phyloP scores from a whole-genome alignment of 2,888 invertebrate species.

The Aradus depressus region DNA sequence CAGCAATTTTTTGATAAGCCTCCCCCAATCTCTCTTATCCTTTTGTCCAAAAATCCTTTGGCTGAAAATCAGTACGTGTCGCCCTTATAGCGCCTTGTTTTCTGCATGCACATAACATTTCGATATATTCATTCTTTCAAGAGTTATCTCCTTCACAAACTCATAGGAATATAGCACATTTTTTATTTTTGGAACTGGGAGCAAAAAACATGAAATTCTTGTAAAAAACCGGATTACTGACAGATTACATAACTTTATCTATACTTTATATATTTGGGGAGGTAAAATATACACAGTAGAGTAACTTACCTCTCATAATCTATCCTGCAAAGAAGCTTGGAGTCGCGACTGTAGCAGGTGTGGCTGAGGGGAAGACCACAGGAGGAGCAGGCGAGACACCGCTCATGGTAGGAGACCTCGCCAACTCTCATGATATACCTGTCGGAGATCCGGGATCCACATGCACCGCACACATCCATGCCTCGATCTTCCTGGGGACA shows the following conservation, averaged over 20 bases:
- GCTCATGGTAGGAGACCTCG: constrained; percentile 63
- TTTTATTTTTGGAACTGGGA: not conserved
- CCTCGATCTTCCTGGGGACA: not conserved
- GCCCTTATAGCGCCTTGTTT: too few species aligned
- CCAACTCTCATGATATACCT: constrained; percentile 63
- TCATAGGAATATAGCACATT: not conserved
- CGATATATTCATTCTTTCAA: too few species aligned
- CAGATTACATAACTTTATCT: too few species aligned
- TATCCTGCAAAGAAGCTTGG: constrained; percentile 61
- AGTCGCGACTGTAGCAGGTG: constrained; percentile 63
- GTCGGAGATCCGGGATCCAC: constrained; percentile 59
- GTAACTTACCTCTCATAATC: constrained; percentile 61
- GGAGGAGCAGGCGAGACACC: constrained; percentile 62
- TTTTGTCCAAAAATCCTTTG: too few species aligned
- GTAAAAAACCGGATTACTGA: too few species aligned
- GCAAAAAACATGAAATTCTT: too few species aligned
- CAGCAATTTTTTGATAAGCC: too few species aligned
- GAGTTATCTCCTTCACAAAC: not conserved
- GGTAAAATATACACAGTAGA: too few species aligned
- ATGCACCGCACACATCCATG: constrained; percentile 47
- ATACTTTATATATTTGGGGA: not conserved
- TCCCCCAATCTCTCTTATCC: too few species aligned
- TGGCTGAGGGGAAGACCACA: constrained; percentile 58
- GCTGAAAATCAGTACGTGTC: too few species aligned
- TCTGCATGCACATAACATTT: too few species aligned